Conservation (phyloP, 2,113 vertebrate species). For the Antechinus flavipes region DNA sequence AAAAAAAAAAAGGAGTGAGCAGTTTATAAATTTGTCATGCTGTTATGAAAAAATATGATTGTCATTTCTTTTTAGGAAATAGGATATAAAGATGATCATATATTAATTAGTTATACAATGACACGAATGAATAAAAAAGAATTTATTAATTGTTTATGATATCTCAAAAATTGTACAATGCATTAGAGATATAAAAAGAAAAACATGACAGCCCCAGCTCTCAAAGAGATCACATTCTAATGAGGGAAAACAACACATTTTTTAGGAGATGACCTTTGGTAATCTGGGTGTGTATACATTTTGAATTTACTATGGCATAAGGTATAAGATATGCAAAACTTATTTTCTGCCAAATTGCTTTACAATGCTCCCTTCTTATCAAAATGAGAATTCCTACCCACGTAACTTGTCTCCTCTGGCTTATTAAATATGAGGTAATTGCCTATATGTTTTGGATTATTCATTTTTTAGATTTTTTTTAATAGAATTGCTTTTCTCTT, state of each 20-base stretch:
- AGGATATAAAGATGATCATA: slow-evolving; percentile 20
- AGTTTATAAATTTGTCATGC: slow-evolving; percentile 15
- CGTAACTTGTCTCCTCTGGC: no score
- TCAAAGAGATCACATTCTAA: background rate
- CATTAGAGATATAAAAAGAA: background rate
- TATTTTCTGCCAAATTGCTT: background rate
- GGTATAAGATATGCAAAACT: background rate
- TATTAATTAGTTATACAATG: background rate
- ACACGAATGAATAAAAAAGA: background rate
- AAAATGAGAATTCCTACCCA: background rate
- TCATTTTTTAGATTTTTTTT: no score
- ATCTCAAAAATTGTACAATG: background rate
- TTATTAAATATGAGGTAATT: no score
- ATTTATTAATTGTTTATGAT: background rate
- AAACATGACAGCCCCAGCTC: background rate
- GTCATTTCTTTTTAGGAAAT: slow-evolving; percentile 26
- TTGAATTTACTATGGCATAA: background rate
- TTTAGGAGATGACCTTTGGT: background rate
- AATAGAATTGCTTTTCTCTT: no score
- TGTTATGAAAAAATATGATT: slow-evolving; percentile 35
- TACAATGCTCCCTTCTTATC: background rate
- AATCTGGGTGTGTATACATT: background rate
- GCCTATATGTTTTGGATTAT: no score
- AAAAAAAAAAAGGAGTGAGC: slow-evolving; percentile 27
- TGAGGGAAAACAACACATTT: background rate